A percentile compares a stretch with the other conserved stretches of the same genome.
Evolutionary conservation across 1,140 invertebrate species (phyloP).

Genomic region (Phymastichus coffea): DNA sequence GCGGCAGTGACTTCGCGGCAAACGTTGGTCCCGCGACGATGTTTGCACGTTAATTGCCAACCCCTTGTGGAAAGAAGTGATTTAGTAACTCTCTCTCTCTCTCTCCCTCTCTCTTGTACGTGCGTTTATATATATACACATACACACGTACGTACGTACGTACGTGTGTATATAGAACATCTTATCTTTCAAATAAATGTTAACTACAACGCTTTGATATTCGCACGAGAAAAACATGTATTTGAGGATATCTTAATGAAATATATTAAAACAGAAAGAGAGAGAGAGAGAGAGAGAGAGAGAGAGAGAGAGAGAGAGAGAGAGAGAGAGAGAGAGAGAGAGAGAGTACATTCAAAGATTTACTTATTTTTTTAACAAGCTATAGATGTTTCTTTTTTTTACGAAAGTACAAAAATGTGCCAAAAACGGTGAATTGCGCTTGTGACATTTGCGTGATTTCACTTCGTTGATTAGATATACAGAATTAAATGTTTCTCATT

Average conservation of each 20-base stretch:
- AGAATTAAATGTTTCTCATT: no score
- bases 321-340: no score
- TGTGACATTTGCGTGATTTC: neutral
- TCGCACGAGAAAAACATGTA: no score
- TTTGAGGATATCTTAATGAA: no score
- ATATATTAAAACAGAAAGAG: neutral
- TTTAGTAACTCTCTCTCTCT: neutral
- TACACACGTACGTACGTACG: no score
- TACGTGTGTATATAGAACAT: no score
- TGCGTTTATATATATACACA: no score
- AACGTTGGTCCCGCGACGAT: neutral
- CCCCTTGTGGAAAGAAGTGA: neutral
- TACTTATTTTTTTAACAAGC: neutral
- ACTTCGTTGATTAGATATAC: no score
- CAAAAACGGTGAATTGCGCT: neutral
- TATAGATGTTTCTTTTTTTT: slow-evolving; percentile 14
- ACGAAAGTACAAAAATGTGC: slow-evolving; percentile 30
- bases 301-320: neutral
- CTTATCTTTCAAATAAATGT: no score
- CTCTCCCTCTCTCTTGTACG: no score
- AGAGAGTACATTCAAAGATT: no score
- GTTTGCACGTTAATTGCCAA: slow-evolving; percentile 7
- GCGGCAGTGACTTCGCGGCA: neutral
- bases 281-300: neutral
- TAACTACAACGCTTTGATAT: no score